phyloP scores from a whole-genome alignment of 2,888 invertebrate genomes.

The Terebella lapidaria region DNA sequence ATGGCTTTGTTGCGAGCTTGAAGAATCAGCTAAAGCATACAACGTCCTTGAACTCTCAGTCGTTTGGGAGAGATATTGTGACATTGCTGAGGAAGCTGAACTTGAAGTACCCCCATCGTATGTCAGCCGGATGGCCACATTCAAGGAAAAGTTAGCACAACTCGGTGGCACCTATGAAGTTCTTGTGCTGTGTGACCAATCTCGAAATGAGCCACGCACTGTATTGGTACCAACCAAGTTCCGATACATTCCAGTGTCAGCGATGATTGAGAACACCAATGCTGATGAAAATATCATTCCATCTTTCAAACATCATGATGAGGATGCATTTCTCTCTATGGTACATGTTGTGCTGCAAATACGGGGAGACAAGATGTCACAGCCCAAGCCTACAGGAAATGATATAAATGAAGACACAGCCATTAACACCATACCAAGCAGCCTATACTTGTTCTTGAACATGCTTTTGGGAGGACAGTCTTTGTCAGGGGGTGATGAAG shows the following conservation, averaged over 20 bases:
- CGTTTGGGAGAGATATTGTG: conserved; percentile 8
- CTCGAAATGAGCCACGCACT: not conserved
- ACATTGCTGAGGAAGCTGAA: conserved; percentile 5
- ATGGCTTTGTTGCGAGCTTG: not conserved
- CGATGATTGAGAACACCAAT: not conserved
- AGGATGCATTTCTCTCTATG: conserved; percentile 6
- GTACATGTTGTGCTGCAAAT: conserved; percentile 5
- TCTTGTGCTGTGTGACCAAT: not conserved
- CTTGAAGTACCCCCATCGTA: not conserved
- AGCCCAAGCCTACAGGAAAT: not conserved
- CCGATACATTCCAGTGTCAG: not conserved
- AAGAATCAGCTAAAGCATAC: not conserved
- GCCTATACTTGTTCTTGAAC: conserved; percentile 12
- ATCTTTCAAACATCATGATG: not conserved
- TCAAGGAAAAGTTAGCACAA: conserved; percentile 5
- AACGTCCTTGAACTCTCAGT: conserved; percentile 2
- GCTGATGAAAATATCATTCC: no score
- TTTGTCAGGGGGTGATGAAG: not conserved
- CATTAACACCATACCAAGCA: conserved; percentile 6
- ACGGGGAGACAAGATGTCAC: conserved; percentile 6
- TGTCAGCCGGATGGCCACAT: not conserved
- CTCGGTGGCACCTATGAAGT: not conserved
- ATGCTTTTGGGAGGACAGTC: conserved; percentile 4
- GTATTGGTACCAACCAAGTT: not conserved
- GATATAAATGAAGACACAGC: not conserved